Conservation (phyloP, 1,140 invertebrate genomes). For the Drosophila yakuba region DNA sequence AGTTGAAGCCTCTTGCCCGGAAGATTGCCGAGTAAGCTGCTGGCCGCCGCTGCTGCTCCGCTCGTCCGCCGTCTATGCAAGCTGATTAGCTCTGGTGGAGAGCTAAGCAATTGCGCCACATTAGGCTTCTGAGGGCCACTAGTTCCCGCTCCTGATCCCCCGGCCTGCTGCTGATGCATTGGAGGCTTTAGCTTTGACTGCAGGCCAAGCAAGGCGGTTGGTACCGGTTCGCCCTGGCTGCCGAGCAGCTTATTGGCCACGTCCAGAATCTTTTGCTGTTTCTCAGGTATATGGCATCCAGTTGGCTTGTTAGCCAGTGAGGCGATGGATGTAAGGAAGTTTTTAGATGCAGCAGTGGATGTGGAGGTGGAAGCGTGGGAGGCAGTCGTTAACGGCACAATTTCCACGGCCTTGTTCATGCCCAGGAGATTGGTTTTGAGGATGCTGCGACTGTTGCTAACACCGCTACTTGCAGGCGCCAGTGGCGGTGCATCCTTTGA, state of each 20-base stretch:
- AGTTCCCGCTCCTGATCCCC: neutral
- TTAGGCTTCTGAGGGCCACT: conserved; percentile 25
- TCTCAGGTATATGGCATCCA: conserved; percentile 20
- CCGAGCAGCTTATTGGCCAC: conserved; percentile 60
- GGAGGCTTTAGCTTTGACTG: conserved; percentile 20
- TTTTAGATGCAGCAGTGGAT: conserved; percentile 2
- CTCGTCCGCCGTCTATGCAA: conserved; percentile 60
- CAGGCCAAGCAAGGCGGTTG: conserved; percentile 2
- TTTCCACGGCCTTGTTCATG: conserved; percentile 77
- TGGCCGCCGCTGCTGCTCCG: conserved; percentile 5
- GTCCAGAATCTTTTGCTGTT: conserved; percentile 65
- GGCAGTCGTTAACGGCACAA: conserved; percentile 52
- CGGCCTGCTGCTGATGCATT: conserved; percentile 19
- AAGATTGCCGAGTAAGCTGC: conserved; percentile 32
- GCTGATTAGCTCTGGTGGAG: conserved; percentile 78
- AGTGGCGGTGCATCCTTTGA: conserved; percentile 57
- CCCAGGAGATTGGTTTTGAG: conserved; percentile 72
- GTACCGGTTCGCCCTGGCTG: conserved; percentile 33
- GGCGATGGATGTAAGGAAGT: conserved; percentile 4
- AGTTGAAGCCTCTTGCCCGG: conserved; percentile 48
- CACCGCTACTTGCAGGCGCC: conserved; percentile 38
- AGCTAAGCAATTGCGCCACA: conserved; percentile 63
- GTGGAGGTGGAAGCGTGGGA: neutral
- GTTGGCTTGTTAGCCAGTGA: conserved; percentile 14
- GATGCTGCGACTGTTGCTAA: conserved; percentile 74